A percentile compares a stretch with the other conserved stretches of the same genome.
phyloP scores from a whole-genome alignment of 2,888 invertebrate species.

The Steinernema hermaphroditum region DNA sequence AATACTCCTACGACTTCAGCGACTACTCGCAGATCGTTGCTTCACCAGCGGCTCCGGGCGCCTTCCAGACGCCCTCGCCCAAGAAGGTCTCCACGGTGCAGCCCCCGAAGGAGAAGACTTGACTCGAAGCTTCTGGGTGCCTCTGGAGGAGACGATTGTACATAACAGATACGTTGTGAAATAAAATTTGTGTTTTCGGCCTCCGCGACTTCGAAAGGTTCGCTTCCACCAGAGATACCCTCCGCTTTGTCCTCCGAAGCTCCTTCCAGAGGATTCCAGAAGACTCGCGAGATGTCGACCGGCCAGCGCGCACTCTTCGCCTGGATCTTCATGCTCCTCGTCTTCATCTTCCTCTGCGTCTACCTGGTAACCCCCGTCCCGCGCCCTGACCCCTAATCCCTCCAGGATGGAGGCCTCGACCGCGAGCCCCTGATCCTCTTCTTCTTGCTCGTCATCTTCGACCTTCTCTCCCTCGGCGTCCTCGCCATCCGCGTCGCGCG shows the following conservation, averaged over 20 bases:
- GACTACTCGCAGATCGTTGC: slow-evolving; percentile 16
- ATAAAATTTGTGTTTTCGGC: slow-evolving; percentile 1
- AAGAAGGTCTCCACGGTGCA: slow-evolving; percentile 10
- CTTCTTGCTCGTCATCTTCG: slow-evolving; percentile 33
- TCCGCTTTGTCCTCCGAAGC: too few relatives aligned
- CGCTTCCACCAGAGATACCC: too few relatives aligned
- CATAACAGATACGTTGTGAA: not conserved
- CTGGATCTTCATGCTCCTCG: slow-evolving; percentile 32
- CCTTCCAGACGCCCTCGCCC: not conserved
- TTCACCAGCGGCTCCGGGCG: not conserved
- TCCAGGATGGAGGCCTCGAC: slow-evolving; percentile 38
- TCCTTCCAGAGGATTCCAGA: too few relatives aligned
- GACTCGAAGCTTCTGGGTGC: too few relatives aligned
- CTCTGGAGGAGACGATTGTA: too few relatives aligned
- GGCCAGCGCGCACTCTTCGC: slow-evolving; percentile 36
- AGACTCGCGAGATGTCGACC: slow-evolving; percentile 27
- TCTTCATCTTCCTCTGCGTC: slow-evolving; percentile 34
- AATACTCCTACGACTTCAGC: slow-evolving; percentile 7
- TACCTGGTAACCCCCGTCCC: slow-evolving; percentile 30
- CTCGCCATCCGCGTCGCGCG: slow-evolving; percentile 34
- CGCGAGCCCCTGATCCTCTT: slow-evolving; percentile 36
- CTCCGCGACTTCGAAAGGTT: not conserved
- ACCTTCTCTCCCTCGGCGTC: slow-evolving; percentile 29
- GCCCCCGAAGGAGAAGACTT: not conserved
- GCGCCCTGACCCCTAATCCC: not conserved